Percentiles rank a stretch among this genome's conserved stretches.
These are phyloP conservation scores for Chaetoderma sp. DNA, from an alignment of 2,888 invertebrate species.

Conservation along the genomic window DNA sequence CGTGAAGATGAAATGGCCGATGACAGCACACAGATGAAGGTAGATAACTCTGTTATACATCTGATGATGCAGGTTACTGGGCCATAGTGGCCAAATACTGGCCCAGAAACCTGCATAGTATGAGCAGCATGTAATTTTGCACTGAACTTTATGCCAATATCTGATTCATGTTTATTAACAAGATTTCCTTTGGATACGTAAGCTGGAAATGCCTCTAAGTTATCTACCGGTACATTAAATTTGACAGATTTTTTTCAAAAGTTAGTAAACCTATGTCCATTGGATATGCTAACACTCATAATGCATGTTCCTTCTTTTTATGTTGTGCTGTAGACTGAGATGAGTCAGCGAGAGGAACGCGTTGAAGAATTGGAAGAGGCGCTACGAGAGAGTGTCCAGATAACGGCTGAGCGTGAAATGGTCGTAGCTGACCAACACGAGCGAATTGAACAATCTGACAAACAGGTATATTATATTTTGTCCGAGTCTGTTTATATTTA, in stretches of 20 bases:
- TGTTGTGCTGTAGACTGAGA: constrained; percentile 46
- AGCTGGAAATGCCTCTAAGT: too few relatives aligned
- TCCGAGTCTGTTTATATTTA: neutral
- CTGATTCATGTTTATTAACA: neutral
- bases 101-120: too few relatives aligned
- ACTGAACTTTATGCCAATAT: neutral
- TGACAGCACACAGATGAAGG: constrained; percentile 61
- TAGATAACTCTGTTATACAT: constrained; percentile 26
- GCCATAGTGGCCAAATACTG: too few relatives aligned
- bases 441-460: constrained; percentile 60
- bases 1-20: constrained; percentile 58
- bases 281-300: too few relatives aligned
- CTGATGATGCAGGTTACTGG: too few relatives aligned
- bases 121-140: too few relatives aligned
- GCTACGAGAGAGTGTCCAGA: constrained; percentile 80
- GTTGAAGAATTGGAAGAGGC: constrained; percentile 87
- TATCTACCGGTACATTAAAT: too few relatives aligned
- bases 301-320: neutral
- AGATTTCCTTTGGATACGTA: neutral
- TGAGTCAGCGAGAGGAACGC: constrained; percentile 67
- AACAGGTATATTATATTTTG: constrained; percentile 44
- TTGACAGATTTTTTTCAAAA: too few relatives aligned
- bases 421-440: constrained; percentile 70
- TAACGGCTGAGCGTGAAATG: constrained; percentile 73
- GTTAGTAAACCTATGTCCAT: too few relatives aligned